Percentiles rank a stretch among this genome's conserved stretches.
These are phyloP conservation scores for Drosophila nigricruria DNA, from an alignment of 2,888 invertebrate species.

Conservation along the genomic window DNA sequence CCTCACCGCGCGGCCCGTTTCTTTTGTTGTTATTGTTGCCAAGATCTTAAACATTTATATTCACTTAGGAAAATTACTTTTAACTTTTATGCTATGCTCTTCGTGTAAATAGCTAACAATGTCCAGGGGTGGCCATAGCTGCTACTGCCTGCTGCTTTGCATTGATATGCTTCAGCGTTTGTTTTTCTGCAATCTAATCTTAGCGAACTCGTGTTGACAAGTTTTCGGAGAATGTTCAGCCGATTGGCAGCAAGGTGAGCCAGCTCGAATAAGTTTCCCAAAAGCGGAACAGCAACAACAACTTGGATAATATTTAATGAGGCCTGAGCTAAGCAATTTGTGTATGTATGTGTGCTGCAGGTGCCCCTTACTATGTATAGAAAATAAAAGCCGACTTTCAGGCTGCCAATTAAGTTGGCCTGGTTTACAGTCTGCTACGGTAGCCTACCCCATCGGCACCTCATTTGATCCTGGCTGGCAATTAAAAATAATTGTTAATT, in stretches of 20 bases:
- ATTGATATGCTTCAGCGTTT: slow-evolving; percentile 56
- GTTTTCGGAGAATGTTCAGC: slow-evolving; percentile 33
- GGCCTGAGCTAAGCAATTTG: slow-evolving; percentile 31
- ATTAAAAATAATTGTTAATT: slow-evolving; percentile 76
- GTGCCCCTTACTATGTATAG: slow-evolving; percentile 1
- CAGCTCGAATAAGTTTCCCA: slow-evolving; percentile 5
- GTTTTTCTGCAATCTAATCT: slow-evolving; percentile 60
- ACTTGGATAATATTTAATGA: slow-evolving; percentile 42
- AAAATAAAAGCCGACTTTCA: slow-evolving; percentile 54
- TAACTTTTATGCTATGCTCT: slow-evolving; percentile 61
- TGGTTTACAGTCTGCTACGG: slow-evolving; percentile 6
- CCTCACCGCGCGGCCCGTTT: slow-evolving; percentile 14
- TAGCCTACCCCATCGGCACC: slow-evolving; percentile 47
- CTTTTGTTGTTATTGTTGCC: slow-evolving; percentile 41
- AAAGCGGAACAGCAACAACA: slow-evolving; percentile 16
- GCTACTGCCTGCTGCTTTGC: slow-evolving; percentile 23
- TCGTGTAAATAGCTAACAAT: slow-evolving; percentile 62
- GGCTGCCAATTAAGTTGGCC: slow-evolving; percentile 52
- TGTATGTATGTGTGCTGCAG: slow-evolving; percentile 6
- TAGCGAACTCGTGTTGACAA: slow-evolving; percentile 55
- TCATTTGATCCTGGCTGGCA: slow-evolving; percentile 53
- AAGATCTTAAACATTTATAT: slow-evolving; percentile 78
- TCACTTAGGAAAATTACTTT: slow-evolving; percentile 83
- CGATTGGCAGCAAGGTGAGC: slow-evolving; percentile 33
- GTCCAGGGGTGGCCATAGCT: slow-evolving; percentile 10